A percentile compares a stretch with the other conserved stretches of the same genome.
phyloP scores from a whole-genome alignment of 2,888 invertebrate genomes.

The Ophion costatus region DNA sequence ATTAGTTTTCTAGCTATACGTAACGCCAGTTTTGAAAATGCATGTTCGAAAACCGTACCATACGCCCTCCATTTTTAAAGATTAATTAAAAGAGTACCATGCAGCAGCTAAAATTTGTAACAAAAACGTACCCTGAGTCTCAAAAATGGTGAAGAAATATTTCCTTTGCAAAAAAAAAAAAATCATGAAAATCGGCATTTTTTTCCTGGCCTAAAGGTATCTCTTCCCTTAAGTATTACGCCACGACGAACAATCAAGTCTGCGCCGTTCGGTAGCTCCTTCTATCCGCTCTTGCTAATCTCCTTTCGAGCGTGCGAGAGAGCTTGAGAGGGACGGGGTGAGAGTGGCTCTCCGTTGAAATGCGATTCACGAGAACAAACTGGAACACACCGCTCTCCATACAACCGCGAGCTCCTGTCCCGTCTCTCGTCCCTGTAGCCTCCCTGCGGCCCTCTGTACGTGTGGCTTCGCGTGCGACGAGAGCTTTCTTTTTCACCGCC shows the following conservation, averaged over 20 bases:
- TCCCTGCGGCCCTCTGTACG: constrained; percentile 17
- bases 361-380: constrained; percentile 67
- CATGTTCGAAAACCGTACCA: no score
- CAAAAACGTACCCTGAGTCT: no score
- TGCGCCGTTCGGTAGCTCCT: constrained; percentile 39
- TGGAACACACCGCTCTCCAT: constrained; percentile 48
- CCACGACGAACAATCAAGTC: constrained; percentile 54
- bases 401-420: constrained; percentile 36
- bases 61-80: no score
- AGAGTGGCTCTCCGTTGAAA: constrained; percentile 37
- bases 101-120: no score
- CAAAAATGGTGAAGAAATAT: no score
- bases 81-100: no score
- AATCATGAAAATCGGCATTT: background rate
- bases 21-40: no score
- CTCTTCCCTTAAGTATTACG: constrained; percentile 22
- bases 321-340: constrained; percentile 56
- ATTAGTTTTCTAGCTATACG: no score
- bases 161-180: background rate
- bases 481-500: constrained; percentile 39
- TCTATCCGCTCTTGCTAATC: constrained; percentile 61
- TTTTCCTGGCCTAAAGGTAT: no score
- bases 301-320: constrained; percentile 62
- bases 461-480: constrained; percentile 48
- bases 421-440: constrained; percentile 26